Evolutionary conservation across 2,113 vertebrate species (phyloP).

Genomic region (Pomatostomus ruficeps): DNA sequence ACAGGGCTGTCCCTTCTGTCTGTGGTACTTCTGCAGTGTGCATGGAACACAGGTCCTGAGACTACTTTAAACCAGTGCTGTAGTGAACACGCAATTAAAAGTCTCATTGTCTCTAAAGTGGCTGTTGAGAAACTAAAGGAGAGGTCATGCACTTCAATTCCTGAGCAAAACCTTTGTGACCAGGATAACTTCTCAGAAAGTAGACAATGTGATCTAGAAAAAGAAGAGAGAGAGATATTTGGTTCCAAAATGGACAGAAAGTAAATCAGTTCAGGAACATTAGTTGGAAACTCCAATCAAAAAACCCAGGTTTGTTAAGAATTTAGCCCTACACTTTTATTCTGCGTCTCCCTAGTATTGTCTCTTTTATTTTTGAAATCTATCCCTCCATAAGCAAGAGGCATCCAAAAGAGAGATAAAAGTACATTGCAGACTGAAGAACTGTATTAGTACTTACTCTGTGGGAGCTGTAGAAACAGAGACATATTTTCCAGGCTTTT

Average conservation of each 20-base stretch:
- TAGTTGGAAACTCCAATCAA: background rate
- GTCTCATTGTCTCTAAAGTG: background rate
- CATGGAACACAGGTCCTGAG: background rate
- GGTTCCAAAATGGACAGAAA: background rate
- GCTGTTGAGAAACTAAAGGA: background rate
- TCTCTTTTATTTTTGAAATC: background rate
- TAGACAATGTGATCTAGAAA: rapidly evolving
- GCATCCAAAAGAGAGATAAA: background rate
- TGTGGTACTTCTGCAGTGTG: background rate
- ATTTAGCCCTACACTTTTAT: background rate
- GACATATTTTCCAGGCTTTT: background rate
- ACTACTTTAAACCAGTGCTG: background rate
- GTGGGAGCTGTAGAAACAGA: background rate
- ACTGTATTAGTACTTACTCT: background rate
- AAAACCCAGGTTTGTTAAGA: background rate
- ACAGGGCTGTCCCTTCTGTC: background rate
- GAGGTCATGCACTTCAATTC: background rate
- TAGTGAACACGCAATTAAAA: background rate
- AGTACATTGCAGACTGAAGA: background rate
- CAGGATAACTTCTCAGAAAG: background rate
- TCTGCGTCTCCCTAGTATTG: background rate
- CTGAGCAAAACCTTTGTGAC: background rate
- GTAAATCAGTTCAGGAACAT: background rate
- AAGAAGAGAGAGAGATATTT: background rate
- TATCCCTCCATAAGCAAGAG: background rate